These are phyloP conservation scores for Podabrus alpinus DNA, from an alignment of 2,888 invertebrate species.

Conservation along the genomic window DNA sequence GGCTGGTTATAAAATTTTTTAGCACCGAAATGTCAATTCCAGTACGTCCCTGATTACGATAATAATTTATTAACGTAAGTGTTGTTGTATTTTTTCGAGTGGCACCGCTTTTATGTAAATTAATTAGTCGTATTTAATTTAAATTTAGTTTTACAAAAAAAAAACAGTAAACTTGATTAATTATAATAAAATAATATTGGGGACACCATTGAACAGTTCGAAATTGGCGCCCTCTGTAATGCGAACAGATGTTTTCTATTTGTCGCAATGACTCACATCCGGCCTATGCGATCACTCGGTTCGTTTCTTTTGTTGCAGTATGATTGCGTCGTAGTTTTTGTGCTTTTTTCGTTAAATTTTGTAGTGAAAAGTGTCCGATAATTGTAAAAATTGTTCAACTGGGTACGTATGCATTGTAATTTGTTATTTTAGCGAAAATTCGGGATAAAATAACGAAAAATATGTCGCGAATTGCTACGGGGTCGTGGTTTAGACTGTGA, in stretches of 20 bases:
- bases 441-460: slow-evolving; percentile 5
- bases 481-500: slow-evolving; percentile 11
- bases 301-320: slow-evolving; percentile 37
- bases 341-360: slow-evolving; percentile 33
- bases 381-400: slow-evolving; percentile 7
- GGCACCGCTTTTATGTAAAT: no score
- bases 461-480: slow-evolving; percentile 6
- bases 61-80: no score
- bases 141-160: background rate
- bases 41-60: no score
- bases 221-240: slow-evolving; percentile 25
- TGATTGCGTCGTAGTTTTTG: slow-evolving; percentile 32
- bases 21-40: no score
- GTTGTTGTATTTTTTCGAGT: no score
- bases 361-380: slow-evolving; percentile 21
- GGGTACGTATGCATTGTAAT: slow-evolving; percentile 11
- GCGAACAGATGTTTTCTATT: slow-evolving; percentile 37
- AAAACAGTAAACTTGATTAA: background rate
- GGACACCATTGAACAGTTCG: background rate
- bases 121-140: no score
- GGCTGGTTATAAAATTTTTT: no score
- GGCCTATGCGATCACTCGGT: slow-evolving; percentile 35
- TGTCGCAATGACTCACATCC: slow-evolving; percentile 37
- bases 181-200: background rate
- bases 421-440: background rate